A percentile compares a stretch with the other conserved stretches of the same genome.
These are phyloP conservation scores for Cephus nigrinus DNA, from an alignment of 2,888 invertebrate species.

Conservation along the genomic window DNA sequence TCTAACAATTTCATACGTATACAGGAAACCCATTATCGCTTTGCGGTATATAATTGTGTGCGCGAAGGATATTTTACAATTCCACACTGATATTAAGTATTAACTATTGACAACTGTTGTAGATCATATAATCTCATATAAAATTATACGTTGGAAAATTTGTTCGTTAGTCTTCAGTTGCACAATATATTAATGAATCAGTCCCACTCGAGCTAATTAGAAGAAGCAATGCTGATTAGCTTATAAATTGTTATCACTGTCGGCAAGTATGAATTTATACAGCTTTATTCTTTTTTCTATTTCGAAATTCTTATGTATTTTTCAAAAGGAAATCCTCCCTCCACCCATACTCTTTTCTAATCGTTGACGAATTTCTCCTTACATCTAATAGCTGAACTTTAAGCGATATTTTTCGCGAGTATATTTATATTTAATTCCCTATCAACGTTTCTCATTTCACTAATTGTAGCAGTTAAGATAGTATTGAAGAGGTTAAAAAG, in stretches of 20 bases:
- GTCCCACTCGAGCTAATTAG: background rate
- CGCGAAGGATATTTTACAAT: background rate
- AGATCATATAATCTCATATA: background rate
- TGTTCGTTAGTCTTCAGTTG: background rate
- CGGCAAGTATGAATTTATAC: background rate
- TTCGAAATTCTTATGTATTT: background rate
- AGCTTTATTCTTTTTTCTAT: background rate
- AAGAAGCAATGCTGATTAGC: background rate
- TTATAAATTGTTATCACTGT: background rate
- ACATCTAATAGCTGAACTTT: too few relatives aligned
- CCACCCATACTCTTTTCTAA: background rate
- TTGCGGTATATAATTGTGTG: background rate
- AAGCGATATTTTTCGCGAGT: background rate
- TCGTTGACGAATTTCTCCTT: too few relatives aligned
- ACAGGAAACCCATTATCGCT: background rate
- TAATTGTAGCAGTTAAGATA: background rate
- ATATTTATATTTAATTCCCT: background rate
- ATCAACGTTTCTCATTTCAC: background rate
- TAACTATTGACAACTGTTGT: background rate
- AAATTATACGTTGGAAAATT: background rate
- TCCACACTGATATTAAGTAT: background rate
- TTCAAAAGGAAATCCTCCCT: background rate
- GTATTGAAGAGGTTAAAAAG: background rate
- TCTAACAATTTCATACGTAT: background rate
- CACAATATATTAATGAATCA: background rate